phyloP scores from a whole-genome alignment of 2,888 invertebrate genomes.

The Lasioglossum vierecki region DNA sequence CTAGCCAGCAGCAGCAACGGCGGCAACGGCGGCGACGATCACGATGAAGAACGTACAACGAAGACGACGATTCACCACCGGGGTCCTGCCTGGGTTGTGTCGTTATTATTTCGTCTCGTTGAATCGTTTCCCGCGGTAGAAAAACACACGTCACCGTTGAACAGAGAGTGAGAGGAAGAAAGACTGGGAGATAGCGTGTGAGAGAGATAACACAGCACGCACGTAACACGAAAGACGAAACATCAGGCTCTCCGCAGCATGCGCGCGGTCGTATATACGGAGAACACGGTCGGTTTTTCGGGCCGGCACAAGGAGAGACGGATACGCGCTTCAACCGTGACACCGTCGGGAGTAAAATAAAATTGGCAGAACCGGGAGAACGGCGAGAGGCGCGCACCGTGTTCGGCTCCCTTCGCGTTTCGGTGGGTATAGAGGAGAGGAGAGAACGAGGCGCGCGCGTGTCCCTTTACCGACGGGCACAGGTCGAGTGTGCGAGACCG shows the following conservation, averaged over 20 bases:
- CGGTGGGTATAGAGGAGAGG: slow-evolving; percentile 68
- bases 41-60: background rate
- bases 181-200: background rate
- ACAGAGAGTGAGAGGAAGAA: background rate
- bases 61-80: background rate
- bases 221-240: background rate
- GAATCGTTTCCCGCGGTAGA: background rate
- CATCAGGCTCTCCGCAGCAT: slow-evolving; percentile 4
- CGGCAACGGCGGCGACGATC: slow-evolving; percentile 36
- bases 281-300: slow-evolving; percentile 11
- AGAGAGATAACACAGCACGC: background rate
- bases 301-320: slow-evolving; percentile 46
- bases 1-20: slow-evolving; percentile 22
- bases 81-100: background rate
- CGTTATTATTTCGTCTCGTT: background rate
- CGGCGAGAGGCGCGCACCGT: slow-evolving; percentile 68
- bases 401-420: slow-evolving; percentile 68
- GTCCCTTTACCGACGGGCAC: slow-evolving; percentile 74
- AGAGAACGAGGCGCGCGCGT: slow-evolving; percentile 64
- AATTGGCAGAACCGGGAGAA: slow-evolving; percentile 69
- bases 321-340: slow-evolving; percentile 58
- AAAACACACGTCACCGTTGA: background rate
- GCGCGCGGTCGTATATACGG: background rate
- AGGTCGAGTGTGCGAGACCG: slow-evolving; percentile 53
- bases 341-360: slow-evolving; percentile 62